Conservation (phyloP, 2,888 invertebrate species). For the Meghimatium bilineatum region DNA sequence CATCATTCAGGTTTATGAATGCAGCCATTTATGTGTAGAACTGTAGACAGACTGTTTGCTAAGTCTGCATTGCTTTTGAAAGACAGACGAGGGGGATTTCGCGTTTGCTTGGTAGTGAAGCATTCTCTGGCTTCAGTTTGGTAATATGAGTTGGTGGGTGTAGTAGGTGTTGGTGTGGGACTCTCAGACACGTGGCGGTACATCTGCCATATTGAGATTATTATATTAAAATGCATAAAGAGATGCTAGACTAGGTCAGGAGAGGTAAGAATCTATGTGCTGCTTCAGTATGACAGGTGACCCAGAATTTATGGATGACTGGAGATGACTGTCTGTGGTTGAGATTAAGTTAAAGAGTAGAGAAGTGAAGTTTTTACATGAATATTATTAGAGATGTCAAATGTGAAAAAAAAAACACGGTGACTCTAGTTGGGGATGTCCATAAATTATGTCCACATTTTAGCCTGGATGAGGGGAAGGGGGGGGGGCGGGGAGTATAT, state of each 20-base stretch:
- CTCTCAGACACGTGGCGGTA: background rate
- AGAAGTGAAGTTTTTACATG: too few species aligned
- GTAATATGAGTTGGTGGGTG: background rate
- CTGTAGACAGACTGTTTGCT: slow-evolving; percentile 2
- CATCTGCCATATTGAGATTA: background rate
- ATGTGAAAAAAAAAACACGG: too few species aligned
- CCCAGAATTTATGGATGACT: too few species aligned
- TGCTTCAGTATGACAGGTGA: background rate
- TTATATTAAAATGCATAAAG: background rate
- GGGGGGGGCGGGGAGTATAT: too few species aligned
- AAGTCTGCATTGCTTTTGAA: slow-evolving; percentile 9
- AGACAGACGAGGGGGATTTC: background rate
- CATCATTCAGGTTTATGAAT: slow-evolving; percentile 1
- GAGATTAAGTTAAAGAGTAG: too few species aligned
- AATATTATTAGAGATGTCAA: too few species aligned
- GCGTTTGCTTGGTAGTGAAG: background rate
- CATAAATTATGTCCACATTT: too few species aligned
- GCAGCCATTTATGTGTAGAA: background rate
- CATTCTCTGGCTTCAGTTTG: background rate
- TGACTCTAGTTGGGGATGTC: too few species aligned
- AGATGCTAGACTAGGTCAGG: background rate
- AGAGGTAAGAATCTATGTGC: background rate
- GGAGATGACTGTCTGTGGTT: too few species aligned
- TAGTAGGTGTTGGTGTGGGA: background rate
- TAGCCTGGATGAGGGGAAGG: too few species aligned